Base-by-base conservation (phyloP, 2,797 vertebrate genomes). In the Botia almorhae region DNA sequence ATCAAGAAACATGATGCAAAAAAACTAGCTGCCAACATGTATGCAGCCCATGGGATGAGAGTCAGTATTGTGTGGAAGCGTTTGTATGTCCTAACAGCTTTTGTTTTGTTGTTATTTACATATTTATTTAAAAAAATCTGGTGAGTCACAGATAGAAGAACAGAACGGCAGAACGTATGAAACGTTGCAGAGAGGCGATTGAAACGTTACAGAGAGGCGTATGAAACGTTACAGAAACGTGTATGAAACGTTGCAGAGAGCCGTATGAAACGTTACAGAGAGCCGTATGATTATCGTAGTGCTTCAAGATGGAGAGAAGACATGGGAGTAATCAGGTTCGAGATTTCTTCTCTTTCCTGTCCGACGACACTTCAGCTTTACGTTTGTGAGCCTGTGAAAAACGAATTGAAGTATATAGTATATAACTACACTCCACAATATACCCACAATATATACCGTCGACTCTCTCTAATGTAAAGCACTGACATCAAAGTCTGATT, bases 361-460 rank as follows among this genome's bases (percentile, higher is more conserved):
- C 95, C 84, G 93, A 12, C 50, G 90, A 85, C 86, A 90, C 78
- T 81, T 96, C 95, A 73, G 94, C 93, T 92, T 96, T 96, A 87
- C 95, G 93, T 89, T 96, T 96, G 81, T 94, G 92, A 83, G 94
- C 93, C 95, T 96, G 83, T 83, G 84, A 85, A 80, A 78, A 56
- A 33, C 46, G 87, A 68, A 75, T 43, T 43, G 39, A 43, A 8
- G 6, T 0, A 26, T 7, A 43, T 43, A 43, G 8, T 8, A 43
- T 43, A 43, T 8, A 43, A 43, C 39, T 8, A 43, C 7, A 43
- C 39, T 7, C 39, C 8, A 7, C 8, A 43, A 43, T 7, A 43
- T 26, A 26, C 23, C 23, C 23, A 26, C 23, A 26, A 26, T 26
- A 26, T 26, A 26, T 26, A 26, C 1, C 23, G 23, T 26, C 23